Evolutionary conservation across 2,113 vertebrate genomes (phyloP), one percentile per base, ranked within the genome.

Genomic region (Antechinus flavipes): DNA sequence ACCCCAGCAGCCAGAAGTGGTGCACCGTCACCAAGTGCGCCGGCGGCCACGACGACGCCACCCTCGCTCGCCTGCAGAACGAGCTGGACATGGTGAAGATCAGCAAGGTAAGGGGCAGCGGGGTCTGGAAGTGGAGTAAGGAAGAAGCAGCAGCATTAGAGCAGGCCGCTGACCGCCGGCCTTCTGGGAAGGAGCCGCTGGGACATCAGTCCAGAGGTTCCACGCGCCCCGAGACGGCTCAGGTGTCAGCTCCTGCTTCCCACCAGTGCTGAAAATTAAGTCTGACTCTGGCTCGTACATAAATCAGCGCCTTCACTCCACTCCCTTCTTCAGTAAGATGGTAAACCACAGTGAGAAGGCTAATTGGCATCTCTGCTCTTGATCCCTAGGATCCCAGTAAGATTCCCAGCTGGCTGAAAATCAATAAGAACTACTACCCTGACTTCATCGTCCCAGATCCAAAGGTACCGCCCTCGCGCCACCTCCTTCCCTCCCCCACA

Each of bases 1-100:
- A 99, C 95, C 99, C 99, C 0, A 98, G 99, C 94, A 99, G 99
- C 6, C 99, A 98, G 96, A 99, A 99, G 95, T 99, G 99, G 99
- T 99, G 99, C 99, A 99, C 99, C 0, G 99, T 99, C 96, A 99
- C 99, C 96, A 99, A 99, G 98, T 99, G 99, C 94, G 98, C 99
- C 0, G 99, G 99, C 12, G 99, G 99, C 96, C 99, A 99, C 0
- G 99, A 99, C 0, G 99, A 99, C 0, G 99, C 99, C 91, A 99
- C 99, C 0, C 97, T 99, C 91, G 99, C 99, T 0, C 98, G 99
- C 1, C 99, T 99, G 95, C 99, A 99, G 97, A 99, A 99, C 0
- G 99, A 99, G 95, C 98, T 99, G 98, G 99, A 99, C 58, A 99
- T 99, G 98, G 99, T 99, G 98, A 99, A 99, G 98, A 99, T 99